phyloP scores from a whole-genome alignment of 2,113 vertebrate genomes.

The Triplophysa tibetana region DNA sequence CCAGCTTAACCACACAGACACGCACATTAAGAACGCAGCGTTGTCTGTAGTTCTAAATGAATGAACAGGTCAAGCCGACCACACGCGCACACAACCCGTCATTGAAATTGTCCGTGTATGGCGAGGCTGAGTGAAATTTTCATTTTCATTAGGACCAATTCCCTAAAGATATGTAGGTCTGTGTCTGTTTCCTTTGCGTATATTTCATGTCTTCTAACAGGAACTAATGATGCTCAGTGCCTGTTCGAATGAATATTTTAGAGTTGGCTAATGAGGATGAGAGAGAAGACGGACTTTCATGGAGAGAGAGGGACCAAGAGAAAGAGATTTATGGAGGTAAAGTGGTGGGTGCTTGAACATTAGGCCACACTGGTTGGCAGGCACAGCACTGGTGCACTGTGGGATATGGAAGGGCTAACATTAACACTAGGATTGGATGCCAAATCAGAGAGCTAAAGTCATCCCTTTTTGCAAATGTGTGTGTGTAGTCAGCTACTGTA shows the following conservation, averaged over 20 bases:
- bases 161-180: constrained; percentile 27
- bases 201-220: constrained; percentile 40
- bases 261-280: constrained; percentile 49
- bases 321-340: constrained; percentile 17
- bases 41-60: constrained; percentile 18
- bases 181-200: constrained; percentile 23
- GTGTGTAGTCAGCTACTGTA: not conserved
- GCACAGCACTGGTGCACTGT: constrained; percentile 3
- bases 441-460: not conserved
- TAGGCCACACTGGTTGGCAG: constrained; percentile 14
- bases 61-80: constrained; percentile 1
- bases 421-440: not conserved
- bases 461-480: not conserved
- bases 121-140: not conserved
- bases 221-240: constrained; percentile 42
- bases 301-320: constrained; percentile 9
- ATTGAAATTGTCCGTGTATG: not conserved
- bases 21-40: not conserved
- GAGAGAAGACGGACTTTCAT: not conserved
- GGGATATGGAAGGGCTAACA: not conserved
- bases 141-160: constrained; percentile 29
- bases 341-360: constrained; percentile 24
- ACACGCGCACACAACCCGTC: not conserved
- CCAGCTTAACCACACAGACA: constrained; percentile 6
- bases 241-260: constrained; percentile 51